phyloP scores from a whole-genome alignment of 2,113 vertebrate species.

The Nannospalax galili region DNA sequence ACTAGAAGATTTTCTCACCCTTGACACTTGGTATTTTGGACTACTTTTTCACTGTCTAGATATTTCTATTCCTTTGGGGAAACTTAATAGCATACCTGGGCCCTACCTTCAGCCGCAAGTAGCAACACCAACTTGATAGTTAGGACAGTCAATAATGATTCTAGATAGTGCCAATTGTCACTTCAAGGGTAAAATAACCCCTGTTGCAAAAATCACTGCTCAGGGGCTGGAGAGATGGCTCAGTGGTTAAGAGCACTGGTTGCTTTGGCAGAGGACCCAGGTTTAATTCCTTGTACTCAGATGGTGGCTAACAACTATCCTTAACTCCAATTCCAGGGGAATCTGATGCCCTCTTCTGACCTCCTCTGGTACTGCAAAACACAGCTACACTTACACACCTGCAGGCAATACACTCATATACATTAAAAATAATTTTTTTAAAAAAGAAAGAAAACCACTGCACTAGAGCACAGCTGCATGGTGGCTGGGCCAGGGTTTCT shows the following conservation, averaged over 20 bases:
- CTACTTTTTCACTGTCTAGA: not conserved
- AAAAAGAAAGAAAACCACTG: not conserved
- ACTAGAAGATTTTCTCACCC: not conserved
- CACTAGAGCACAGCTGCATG: not conserved
- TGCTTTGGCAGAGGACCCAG: no score
- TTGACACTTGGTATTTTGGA: not conserved
- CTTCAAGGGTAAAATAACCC: not conserved
- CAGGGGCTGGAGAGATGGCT: no score
- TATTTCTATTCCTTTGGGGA: not conserved
- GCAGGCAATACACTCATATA: no score
- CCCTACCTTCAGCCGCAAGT: not conserved
- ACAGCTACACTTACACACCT: no score
- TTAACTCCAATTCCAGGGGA: no score
- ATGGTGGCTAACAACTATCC: no score
- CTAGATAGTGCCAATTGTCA: not conserved
- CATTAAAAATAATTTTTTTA: no score
- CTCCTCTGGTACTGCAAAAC: no score
- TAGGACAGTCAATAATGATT: not conserved
- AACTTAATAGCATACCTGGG: not conserved
- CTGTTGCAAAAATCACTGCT: no score
- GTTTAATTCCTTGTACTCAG: no score
- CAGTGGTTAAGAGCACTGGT: no score
- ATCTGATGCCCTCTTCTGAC: no score
- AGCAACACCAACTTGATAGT: not conserved
- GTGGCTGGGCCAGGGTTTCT: accelerated